Evolutionary conservation across 1,140 invertebrate species (phyloP).

Genomic region (Drosophila melanica): DNA sequence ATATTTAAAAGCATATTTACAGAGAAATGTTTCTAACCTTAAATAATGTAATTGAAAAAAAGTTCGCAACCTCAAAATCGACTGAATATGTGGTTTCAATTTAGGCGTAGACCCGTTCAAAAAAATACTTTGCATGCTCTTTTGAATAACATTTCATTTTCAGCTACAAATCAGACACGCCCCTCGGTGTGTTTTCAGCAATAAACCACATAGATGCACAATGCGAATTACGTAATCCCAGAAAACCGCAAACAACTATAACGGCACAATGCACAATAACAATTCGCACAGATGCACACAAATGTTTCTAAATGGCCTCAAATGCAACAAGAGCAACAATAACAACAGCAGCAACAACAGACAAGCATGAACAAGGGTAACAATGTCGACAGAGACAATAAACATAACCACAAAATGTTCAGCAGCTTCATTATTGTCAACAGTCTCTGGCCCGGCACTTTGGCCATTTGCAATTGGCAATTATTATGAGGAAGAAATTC

Average conservation of each 20-base stretch:
- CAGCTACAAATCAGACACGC: no score
- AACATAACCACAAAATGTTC: constrained; percentile 68
- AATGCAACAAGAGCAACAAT: constrained; percentile 26
- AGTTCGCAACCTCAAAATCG: no score
- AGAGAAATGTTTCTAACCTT: no score
- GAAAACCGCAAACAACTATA: constrained; percentile 12
- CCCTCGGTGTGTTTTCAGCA: no score
- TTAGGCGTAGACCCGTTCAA: no score
- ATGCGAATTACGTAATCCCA: neutral
- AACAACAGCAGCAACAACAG: neutral
- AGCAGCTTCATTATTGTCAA: constrained; percentile 70
- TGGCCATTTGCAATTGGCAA: constrained; percentile 1
- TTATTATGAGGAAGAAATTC: neutral
- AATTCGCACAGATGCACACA: neutral
- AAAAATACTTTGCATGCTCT: no score
- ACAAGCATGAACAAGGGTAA: constrained; percentile 16
- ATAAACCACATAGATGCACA: constrained; percentile 2
- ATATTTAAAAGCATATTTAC: no score
- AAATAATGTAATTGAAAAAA: no score
- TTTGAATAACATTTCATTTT: no score
- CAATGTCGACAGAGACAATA: constrained; percentile 53
- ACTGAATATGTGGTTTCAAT: no score
- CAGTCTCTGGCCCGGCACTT: constrained; percentile 23
- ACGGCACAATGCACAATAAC: constrained; percentile 6
- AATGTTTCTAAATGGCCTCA: constrained; percentile 21